These are phyloP conservation scores for Eupithecia dodoneata DNA, from an alignment of 2,888 invertebrate species.

Conservation along the genomic window DNA sequence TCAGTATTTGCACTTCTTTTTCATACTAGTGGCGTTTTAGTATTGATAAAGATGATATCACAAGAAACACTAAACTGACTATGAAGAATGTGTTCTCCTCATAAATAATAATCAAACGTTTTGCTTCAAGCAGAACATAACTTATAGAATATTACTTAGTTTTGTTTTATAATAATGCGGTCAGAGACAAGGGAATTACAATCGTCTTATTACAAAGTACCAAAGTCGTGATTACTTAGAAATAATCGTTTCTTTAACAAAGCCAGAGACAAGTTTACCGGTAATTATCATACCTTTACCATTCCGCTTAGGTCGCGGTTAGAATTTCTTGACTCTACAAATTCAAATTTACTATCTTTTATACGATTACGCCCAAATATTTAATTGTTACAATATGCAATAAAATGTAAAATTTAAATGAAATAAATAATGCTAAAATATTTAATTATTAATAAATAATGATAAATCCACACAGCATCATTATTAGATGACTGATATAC, in stretches of 20 bases:
- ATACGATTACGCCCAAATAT: not conserved
- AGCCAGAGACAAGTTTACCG: constrained; percentile 53
- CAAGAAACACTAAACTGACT: not conserved
- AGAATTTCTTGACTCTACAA: not conserved
- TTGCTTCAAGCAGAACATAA: not conserved
- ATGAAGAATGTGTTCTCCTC: not conserved
- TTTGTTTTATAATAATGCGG: constrained; percentile 35
- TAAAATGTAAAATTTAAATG: too few species aligned
- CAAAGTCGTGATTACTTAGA: constrained; percentile 76
- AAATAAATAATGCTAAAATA: too few species aligned
- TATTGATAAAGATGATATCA: not conserved
- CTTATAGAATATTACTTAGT: constrained; percentile 37
- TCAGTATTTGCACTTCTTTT: too few species aligned
- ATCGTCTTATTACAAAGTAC: constrained; percentile 64
- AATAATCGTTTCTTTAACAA: constrained; percentile 76
- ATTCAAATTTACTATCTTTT: not conserved
- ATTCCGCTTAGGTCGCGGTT: constrained; percentile 10
- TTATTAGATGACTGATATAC: too few species aligned
- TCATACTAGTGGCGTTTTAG: not conserved
- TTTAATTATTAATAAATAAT: too few species aligned
- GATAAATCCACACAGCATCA: too few species aligned
- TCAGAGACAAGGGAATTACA: constrained; percentile 55
- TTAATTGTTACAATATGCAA: too few species aligned
- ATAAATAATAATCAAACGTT: not conserved
- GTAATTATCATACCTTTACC: constrained; percentile 56